These are phyloP conservation scores for Pangasianodon gigas DNA, from an alignment of 2,113 vertebrate species.

Conservation along the genomic window DNA sequence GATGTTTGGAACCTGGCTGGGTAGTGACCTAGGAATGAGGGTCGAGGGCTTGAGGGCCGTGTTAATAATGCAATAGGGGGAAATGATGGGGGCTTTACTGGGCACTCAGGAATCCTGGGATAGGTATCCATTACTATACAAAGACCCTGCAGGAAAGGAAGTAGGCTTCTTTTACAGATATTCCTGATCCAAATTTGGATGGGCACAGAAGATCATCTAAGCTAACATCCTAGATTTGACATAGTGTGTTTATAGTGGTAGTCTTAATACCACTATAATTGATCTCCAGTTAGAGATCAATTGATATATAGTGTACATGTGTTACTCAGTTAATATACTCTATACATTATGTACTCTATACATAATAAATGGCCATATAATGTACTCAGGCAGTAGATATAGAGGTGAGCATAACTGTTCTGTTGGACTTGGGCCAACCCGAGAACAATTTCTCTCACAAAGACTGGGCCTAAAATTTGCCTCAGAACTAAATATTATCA, in stretches of 20 bases:
- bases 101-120: slow-evolving; percentile 1
- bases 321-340: slow-evolving; percentile 4
- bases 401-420: not conserved
- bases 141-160: not conserved
- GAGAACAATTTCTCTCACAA: not conserved
- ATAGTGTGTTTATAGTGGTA: not conserved
- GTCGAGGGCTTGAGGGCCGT: slow-evolving; percentile 3
- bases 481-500: slow-evolving; percentile 23
- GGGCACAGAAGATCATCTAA: not conserved
- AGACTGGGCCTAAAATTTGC: not conserved
- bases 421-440: not conserved
- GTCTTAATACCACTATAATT: too few species aligned
- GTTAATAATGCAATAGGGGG: slow-evolving; percentile 56
- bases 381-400: not conserved
- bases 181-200: not conserved
- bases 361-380: slow-evolving; percentile 19
- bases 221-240: not conserved
- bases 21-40: slow-evolving; percentile 11
- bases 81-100: slow-evolving; percentile 29
- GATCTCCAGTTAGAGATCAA: not conserved
- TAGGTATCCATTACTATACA: slow-evolving; percentile 16
- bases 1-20: slow-evolving; percentile 39
- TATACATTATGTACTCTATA: not conserved
- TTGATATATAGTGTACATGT: slow-evolving; percentile 3
- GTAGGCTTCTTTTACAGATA: not conserved